phyloP scores from a whole-genome alignment of 2,797 vertebrate species.

The Darevskia nairensis region DNA sequence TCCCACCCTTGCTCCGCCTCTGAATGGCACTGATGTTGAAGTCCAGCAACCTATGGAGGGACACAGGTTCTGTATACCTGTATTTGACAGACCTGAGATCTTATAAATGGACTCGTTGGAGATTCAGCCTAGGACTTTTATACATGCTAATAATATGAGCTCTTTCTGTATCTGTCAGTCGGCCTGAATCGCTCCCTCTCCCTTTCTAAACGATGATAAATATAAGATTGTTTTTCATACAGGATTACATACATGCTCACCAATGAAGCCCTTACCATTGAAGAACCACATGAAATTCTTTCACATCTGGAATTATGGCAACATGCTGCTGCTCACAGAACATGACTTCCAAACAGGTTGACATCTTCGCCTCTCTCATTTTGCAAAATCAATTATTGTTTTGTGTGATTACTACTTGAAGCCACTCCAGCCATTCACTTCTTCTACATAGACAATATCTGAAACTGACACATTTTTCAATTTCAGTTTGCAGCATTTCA shows the following conservation, averaged over 20 bases:
- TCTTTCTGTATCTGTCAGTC: background rate
- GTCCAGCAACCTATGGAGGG: too few relatives aligned
- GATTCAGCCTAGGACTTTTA: background rate
- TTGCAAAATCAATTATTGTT: conserved; percentile 15
- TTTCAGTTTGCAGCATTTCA: conserved; percentile 29
- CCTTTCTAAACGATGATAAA: background rate
- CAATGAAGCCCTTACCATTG: background rate
- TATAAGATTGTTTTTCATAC: background rate
- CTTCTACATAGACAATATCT: background rate
- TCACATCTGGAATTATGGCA: background rate
- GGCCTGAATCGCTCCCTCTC: too few relatives aligned
- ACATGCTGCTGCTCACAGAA: background rate
- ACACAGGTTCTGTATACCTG: too few relatives aligned
- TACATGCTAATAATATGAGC: background rate
- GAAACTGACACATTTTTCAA: background rate
- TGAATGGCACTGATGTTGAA: too few relatives aligned
- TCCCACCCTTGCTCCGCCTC: too few relatives aligned
- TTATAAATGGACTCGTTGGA: background rate
- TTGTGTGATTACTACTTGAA: background rate
- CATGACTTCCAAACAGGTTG: background rate
- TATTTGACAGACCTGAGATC: background rate
- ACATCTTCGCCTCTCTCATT: background rate
- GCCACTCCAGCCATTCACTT: background rate
- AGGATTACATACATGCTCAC: background rate
- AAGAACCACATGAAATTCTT: background rate